phyloP scores from a whole-genome alignment of 2,888 invertebrate species.

The Brachypalpus laphriformis region DNA sequence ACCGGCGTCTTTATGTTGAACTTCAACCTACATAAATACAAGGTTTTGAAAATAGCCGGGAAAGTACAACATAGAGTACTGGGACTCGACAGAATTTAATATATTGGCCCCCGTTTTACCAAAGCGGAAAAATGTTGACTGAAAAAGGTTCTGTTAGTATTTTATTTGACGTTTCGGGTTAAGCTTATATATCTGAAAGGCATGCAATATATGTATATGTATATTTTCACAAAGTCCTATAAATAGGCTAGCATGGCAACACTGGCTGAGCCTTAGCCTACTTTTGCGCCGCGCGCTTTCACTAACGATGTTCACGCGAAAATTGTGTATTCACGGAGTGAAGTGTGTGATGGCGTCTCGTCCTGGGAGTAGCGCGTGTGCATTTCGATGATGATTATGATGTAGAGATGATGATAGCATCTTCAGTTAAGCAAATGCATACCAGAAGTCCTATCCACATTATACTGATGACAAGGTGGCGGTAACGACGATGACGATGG shows the following conservation, averaged over 20 bases:
- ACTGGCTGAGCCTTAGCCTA: background rate
- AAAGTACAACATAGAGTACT: no score
- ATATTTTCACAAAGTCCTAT: no score
- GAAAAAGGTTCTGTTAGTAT: no score
- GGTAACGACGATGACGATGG: slow-evolving; percentile 8
- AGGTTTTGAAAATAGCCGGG: no score
- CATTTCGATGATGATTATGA: slow-evolving; percentile 33
- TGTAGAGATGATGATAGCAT: slow-evolving; percentile 39
- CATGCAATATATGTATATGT: no score
- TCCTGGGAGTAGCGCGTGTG: slow-evolving; percentile 20
- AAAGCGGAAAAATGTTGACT: no score
- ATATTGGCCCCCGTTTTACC: no score
- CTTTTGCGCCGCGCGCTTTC: background rate
- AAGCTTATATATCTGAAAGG: no score
- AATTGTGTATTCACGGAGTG: slow-evolving; percentile 22
- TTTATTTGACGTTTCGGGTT: no score
- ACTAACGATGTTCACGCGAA: slow-evolving; percentile 29
- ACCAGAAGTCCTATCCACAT: slow-evolving; percentile 45
- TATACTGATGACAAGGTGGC: slow-evolving; percentile 27
- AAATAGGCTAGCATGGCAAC: slow-evolving; percentile 16
- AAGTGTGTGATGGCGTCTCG: slow-evolving; percentile 27
- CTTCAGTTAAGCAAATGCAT: slow-evolving; percentile 42
- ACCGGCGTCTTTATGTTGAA: no score
- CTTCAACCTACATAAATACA: no score
- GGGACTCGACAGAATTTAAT: no score